Evolutionary conservation across 1,140 invertebrate genomes (phyloP), one percentile per base, ranked within the genome.

Genomic region (Drosophila tristis): DNA sequence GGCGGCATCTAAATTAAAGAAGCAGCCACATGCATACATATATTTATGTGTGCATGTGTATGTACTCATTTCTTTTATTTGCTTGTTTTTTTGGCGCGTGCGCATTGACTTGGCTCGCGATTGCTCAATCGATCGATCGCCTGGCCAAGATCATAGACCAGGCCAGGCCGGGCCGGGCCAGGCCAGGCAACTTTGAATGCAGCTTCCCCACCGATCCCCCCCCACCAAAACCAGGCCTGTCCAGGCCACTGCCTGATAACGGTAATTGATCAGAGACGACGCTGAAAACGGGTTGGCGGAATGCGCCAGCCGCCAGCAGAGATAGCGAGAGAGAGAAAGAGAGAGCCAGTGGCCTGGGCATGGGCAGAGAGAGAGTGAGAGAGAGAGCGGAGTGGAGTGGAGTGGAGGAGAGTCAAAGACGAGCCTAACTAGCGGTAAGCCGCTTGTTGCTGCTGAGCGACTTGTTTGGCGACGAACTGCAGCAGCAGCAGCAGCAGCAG

Each of bases 231-330:
- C 51, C 3, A 23, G 44, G 20, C 39, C 56, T 13, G 72, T 49
- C 71, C 71, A 75, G 45, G 56, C 61, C 62, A 57, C 76, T 80
- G 74, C 50, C 64, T 72, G 78, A 78, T 85, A 85, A 85, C 81
- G 81, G 81, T 84, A 84, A 85, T 73, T 64, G 72, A 71, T 70
- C 67, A 49, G 67, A 59, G 76, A 29, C 74, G 47, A 65, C 58
- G 65, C 66, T 80, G 56, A 75, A 85, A 85, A 87, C 81, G 68
- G 71, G 82, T 87, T 81, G 61, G 59, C 82, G 78, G 82, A 85
- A 87, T 85, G 80, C 80, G 67, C 63, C 81, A 74, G 62, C 39
- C 47, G 29, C 16, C 29, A 50, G 15, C 31, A 9, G 25, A 57
- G 42, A 29, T 39, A 39, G 35, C 3, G 20, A 42, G 20, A 26